A percentile compares a stretch with the other conserved stretches of the same genome.
Conservation (phyloP, 1,140 invertebrate species). For the Philaenus spumarius region DNA sequence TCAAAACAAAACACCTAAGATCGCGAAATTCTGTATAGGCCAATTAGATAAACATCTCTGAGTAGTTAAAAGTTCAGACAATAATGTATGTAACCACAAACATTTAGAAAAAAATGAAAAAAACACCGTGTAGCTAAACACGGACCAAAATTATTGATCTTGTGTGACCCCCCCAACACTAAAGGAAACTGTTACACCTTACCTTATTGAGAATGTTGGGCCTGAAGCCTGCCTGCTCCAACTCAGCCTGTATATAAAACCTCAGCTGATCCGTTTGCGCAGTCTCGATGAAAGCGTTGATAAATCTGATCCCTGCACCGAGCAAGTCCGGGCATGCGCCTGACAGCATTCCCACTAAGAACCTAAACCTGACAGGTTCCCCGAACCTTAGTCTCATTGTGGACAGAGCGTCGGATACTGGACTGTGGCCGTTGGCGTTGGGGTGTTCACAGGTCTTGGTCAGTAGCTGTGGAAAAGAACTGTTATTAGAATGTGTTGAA, state of each 20-base stretch:
- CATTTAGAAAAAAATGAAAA: no score
- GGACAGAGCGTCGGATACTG: slow-evolving; percentile 84
- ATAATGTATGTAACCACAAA: no score
- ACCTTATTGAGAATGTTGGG: slow-evolving; percentile 63
- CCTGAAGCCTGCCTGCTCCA: slow-evolving; percentile 77
- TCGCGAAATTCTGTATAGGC: no score
- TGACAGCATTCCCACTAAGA: slow-evolving; percentile 80
- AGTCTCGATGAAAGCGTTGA: slow-evolving; percentile 75
- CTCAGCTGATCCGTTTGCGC: slow-evolving; percentile 64
- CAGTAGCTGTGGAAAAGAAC: slow-evolving; percentile 64
- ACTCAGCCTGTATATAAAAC: slow-evolving; percentile 83
- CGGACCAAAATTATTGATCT: no score
- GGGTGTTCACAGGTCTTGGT: slow-evolving; percentile 66
- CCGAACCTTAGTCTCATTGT: slow-evolving; percentile 81
- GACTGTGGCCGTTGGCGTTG: slow-evolving; percentile 56
- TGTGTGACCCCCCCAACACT: no score
- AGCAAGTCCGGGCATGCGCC: slow-evolving; percentile 63
- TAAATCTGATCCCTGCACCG: slow-evolving; percentile 73
- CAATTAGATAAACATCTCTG: no score
- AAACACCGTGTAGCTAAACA: no score
- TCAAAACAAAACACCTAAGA: no score
- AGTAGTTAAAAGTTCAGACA: no score
- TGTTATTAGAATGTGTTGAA: no score
- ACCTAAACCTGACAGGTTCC: slow-evolving; percentile 84
- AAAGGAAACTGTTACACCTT: slow-evolving; percentile 19